Evolutionary conservation across 1,140 invertebrate species (phyloP), one percentile per base, ranked within the genome.

Genomic region (Bombus consobrinus): DNA sequence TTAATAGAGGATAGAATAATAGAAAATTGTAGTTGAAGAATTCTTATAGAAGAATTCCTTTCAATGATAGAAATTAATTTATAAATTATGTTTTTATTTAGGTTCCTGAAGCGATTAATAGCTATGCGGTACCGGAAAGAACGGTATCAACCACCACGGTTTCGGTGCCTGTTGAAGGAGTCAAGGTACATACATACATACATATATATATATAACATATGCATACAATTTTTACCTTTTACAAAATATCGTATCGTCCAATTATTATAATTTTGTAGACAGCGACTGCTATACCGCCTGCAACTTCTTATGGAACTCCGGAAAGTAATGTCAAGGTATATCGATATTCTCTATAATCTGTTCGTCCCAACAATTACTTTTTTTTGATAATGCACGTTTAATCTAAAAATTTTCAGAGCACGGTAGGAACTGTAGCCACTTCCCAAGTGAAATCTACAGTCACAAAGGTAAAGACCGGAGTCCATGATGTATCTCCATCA

Each of bases 291-390:
- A 28, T 72, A 12, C 73, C 81, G 2, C 78, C 76, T 10, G 2
- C 78, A 15, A 62, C 69, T 28, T 81, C 80, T 59, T 91, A 92
- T 37, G 89, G 78, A 39, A 41, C 72, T 13, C 78, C 89, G 5
- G 25, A 81, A 9, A 12, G 37, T 9, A 12, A 34, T 1, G 1
- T 66, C n/a, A 81, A 83, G 53, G 86, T 87, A 84, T 83, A 34
- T 79, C 10, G 28, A 62, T 28, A 81, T 34, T 34, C 15, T 13
- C 12, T 22, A 22, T 10, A 22, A 3, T 37, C 22, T 8, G 12
- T 53, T 39, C 25, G 6, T 13, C 0, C 0, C 2, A 12, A 9
- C 1, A 68, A 28, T 57, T 6, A 25, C 18, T 25, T 13, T 10
- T 0, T 37, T 8, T 25, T 5, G 2, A 15, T 25, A 25, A 53